Percentiles rank a stretch among this genome's conserved stretches.
Conservation (phyloP, 2,113 vertebrate genomes). For the Sinocyclocheilus anshuiensis region DNA sequence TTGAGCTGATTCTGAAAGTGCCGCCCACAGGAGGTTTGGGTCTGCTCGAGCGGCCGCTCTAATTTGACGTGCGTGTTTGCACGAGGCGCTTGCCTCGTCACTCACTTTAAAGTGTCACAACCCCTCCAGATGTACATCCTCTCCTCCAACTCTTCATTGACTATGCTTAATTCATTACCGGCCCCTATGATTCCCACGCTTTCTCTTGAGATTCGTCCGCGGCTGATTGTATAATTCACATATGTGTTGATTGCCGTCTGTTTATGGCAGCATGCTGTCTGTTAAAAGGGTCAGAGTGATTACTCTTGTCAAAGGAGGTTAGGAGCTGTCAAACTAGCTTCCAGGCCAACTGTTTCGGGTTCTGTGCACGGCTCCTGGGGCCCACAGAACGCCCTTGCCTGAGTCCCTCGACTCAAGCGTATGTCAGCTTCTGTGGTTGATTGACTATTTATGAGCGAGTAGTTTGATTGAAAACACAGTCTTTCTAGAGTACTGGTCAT, state of each 20-base stretch:
- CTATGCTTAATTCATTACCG: conserved; percentile 38
- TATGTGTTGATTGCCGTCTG: conserved; percentile 55
- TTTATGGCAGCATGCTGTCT: conserved; percentile 55
- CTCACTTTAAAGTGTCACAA: conserved; percentile 36
- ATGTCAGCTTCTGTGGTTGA: conserved; percentile 48
- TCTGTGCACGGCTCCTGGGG: conserved; percentile 43
- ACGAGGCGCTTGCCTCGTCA: conserved; percentile 51
- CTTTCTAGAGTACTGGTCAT: neutral
- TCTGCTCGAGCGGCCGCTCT: conserved; percentile 60
- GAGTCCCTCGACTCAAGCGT: conserved; percentile 34
- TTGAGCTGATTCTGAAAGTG: conserved; percentile 54
- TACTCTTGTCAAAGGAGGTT: conserved; percentile 41
- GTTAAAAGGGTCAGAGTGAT: conserved; percentile 49
- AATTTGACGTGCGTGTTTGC: conserved; percentile 58
- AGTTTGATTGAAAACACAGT: conserved; percentile 35
- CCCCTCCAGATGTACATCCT: conserved; percentile 37
- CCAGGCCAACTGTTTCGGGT: conserved; percentile 58
- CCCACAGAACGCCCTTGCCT: conserved; percentile 44
- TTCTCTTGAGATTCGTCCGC: conserved; percentile 57
- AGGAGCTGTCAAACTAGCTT: conserved; percentile 36
- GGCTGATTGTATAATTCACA: conserved; percentile 65
- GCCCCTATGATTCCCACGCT: conserved; percentile 38
- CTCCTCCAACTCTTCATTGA: conserved; percentile 1
- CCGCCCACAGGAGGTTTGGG: conserved; percentile 56
- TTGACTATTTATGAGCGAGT: conserved; percentile 37